A percentile compares a stretch with the other conserved stretches of the same genome.
Conservation (phyloP, 2,113 vertebrate genomes). For the Chlamydotis undulata region DNA sequence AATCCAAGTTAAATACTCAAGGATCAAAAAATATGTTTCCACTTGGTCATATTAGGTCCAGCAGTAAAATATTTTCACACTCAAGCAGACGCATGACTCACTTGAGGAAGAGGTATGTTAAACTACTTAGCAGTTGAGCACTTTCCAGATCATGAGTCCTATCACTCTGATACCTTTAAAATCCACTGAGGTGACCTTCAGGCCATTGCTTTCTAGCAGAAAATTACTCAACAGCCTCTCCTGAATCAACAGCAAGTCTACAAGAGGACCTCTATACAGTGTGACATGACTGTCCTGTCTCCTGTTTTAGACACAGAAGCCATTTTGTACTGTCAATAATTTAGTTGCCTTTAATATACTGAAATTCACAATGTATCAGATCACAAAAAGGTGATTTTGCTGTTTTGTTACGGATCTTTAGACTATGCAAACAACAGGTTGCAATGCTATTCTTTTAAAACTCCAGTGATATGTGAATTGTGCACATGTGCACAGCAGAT, state of each 20-base stretch:
- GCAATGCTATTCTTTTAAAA: background rate
- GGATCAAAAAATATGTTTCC: background rate
- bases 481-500: slow-evolving; percentile 46
- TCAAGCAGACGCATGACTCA: background rate
- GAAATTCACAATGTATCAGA: background rate
- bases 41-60: background rate
- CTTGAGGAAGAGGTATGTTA: background rate
- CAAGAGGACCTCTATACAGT: background rate
- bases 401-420: background rate
- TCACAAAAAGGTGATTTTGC: background rate
- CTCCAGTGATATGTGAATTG: background rate
- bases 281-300: background rate
- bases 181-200: background rate
- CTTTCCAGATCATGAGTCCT: background rate
- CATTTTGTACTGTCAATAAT: background rate
- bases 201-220: background rate
- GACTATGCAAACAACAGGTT: background rate
- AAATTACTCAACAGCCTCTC: background rate
- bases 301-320: background rate
- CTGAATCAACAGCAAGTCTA: background rate
- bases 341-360: background rate
- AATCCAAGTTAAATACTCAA: background rate
- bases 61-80: background rate
- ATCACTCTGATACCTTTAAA: background rate
- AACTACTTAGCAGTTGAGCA: background rate